phyloP scores from a whole-genome alignment of 2,888 invertebrate species.

The Neocrepidodera transversa region DNA sequence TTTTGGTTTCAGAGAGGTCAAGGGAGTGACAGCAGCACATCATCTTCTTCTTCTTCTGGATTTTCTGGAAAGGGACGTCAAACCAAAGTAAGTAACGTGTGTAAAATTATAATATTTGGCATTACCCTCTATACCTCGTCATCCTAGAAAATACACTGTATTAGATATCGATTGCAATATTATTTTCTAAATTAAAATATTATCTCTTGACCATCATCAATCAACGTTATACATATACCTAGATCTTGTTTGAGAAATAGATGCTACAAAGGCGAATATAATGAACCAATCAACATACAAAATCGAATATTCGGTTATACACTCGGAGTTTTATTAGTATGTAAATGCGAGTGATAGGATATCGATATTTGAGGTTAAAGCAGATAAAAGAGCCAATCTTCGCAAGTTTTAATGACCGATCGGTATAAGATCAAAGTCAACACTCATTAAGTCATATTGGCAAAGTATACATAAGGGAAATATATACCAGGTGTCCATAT shows the following conservation, averaged over 20 bases:
- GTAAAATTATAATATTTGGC: too few relatives aligned
- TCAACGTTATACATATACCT: too few relatives aligned
- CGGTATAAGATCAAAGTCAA: conserved; percentile 12
- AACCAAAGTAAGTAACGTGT: conserved; percentile 64
- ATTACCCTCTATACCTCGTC: too few relatives aligned
- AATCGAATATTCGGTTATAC: conserved; percentile 26
- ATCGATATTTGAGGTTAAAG: conserved; percentile 26
- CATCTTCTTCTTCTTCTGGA: conserved; percentile 46
- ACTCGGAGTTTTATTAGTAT: conserved; percentile 24
- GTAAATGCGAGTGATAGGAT: conserved; percentile 28
- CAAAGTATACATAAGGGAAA: too few relatives aligned
- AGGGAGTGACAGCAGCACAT: conserved; percentile 61
- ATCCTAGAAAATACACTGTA: too few relatives aligned
- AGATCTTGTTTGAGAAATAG: conserved; percentile 12
- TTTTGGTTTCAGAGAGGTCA: conserved; percentile 59
- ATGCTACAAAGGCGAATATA: conserved; percentile 11
- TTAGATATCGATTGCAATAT: too few relatives aligned
- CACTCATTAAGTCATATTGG: too few relatives aligned
- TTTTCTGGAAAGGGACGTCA: conserved; percentile 62
- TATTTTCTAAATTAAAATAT: too few relatives aligned
- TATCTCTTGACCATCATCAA: too few relatives aligned
- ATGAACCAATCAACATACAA: conserved; percentile 31
- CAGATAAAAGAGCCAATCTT: conserved; percentile 1
- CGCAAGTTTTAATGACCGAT: conserved; percentile 17
- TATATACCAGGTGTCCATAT: too few relatives aligned